Evolutionary conservation across 2,113 vertebrate species (phyloP).

Genomic region (Condylura cristata): DNA sequence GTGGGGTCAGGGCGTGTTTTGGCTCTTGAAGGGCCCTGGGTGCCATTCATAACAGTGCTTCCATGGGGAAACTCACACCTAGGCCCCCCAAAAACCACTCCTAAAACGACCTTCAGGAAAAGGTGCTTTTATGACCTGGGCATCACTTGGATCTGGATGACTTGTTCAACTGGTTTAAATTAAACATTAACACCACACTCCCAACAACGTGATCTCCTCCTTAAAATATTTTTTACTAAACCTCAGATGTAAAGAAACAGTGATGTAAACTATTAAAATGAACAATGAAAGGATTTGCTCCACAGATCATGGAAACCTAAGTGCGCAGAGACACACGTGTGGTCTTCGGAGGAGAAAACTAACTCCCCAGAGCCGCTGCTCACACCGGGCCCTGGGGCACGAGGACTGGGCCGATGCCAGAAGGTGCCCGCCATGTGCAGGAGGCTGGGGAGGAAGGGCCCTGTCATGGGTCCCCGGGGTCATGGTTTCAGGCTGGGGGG

Average conservation of each 20-base stretch:
- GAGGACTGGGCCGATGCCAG: accelerated
- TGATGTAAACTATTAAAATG: background rate
- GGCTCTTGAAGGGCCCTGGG: background rate
- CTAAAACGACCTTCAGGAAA: background rate
- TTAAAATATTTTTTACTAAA: conserved; percentile 12
- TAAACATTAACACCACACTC: background rate
- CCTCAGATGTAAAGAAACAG: background rate
- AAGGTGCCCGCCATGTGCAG: background rate
- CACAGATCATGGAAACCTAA: background rate
- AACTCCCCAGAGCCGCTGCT: background rate
- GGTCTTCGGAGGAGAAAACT: background rate
- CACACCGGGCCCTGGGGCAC: background rate
- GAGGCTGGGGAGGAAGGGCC: background rate
- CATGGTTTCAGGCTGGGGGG: background rate
- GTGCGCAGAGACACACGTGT: background rate
- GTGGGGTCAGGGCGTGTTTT: background rate
- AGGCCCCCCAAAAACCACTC: background rate
- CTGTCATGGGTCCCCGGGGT: background rate
- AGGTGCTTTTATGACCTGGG: background rate
- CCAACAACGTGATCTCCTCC: background rate
- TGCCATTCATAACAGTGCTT: background rate
- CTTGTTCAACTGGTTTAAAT: background rate
- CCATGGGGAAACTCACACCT: background rate
- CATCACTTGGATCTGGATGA: background rate
- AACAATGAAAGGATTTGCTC: background rate